Evolutionary conservation across 64 coral and sea anemone genomes (phyloP).

Genomic region (Hydrozoanthus tunicans): DNA sequence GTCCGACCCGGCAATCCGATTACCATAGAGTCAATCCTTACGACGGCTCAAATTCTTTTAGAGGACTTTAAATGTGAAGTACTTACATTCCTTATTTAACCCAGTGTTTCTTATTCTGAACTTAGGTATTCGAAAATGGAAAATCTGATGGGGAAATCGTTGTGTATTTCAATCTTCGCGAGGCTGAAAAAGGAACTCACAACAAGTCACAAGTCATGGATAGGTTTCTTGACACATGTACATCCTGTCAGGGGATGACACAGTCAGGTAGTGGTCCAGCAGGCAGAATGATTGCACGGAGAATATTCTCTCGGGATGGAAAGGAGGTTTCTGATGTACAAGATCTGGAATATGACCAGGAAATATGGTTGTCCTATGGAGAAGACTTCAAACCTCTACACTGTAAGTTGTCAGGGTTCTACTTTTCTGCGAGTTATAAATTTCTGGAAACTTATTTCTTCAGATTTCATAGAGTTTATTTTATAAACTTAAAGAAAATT

Average conservation of each 20-base stretch:
- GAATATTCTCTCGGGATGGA: slow-evolving; percentile 81
- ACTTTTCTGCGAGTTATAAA: too few relatives aligned
- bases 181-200: slow-evolving; percentile 87
- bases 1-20: too few relatives aligned
- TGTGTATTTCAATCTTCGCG: slow-evolving; percentile 87
- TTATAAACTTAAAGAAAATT: too few relatives aligned
- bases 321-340: slow-evolving; percentile 76
- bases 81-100: neutral
- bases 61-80: neutral
- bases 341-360: slow-evolving; percentile 83
- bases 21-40: too few relatives aligned
- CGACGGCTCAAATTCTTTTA: too few relatives aligned
- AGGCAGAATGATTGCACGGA: slow-evolving; percentile 73
- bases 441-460: too few relatives aligned
- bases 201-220: slow-evolving; percentile 73
- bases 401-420: slow-evolving; percentile 39
- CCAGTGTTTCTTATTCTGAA: too few relatives aligned
- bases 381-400: slow-evolving; percentile 86
- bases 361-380: slow-evolving; percentile 96
- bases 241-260: slow-evolving; percentile 61
- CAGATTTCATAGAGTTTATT: too few relatives aligned
- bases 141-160: slow-evolving; percentile 67
- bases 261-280: slow-evolving; percentile 76
- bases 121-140: slow-evolving; percentile 95
- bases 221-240: slow-evolving; percentile 87